phyloP scores from a whole-genome alignment of 2,888 invertebrate genomes.

The Macrosiphum euphorbiae region DNA sequence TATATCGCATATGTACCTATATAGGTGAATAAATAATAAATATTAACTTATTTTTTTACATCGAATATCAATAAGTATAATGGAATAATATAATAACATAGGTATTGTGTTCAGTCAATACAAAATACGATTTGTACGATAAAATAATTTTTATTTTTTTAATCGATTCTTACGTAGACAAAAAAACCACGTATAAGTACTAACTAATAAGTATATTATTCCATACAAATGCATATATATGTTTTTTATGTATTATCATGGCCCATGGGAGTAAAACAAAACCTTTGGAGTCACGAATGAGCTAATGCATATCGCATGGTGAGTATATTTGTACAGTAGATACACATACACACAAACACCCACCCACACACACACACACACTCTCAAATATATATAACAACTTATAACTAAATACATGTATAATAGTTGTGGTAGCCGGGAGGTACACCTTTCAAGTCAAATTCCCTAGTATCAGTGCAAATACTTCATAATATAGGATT shows the following conservation, averaged over 20 bases:
- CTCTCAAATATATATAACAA: neutral
- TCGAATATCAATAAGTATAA: neutral
- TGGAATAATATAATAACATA: neutral
- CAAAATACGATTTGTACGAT: neutral
- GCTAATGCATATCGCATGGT: constrained; percentile 29
- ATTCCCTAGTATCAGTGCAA: neutral
- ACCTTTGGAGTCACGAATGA: constrained; percentile 10
- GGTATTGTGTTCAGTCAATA: neutral
- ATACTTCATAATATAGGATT: neutral
- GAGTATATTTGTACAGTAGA: neutral
- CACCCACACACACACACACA: neutral
- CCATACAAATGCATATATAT: neutral
- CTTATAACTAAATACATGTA: neutral
- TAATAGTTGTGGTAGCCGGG: neutral
- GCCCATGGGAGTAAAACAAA: neutral
- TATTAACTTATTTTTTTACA: neutral
- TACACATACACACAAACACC: neutral
- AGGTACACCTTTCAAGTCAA: neutral
- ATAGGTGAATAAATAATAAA: neutral
- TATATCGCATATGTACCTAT: neutral
- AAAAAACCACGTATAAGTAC: neutral
- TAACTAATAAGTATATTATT: neutral
- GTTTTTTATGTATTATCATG: neutral
- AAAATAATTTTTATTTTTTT: neutral
- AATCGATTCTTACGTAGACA: neutral